phyloP scores from a whole-genome alignment of 1,140 invertebrate species.

The Elymnias hypermnestra region DNA sequence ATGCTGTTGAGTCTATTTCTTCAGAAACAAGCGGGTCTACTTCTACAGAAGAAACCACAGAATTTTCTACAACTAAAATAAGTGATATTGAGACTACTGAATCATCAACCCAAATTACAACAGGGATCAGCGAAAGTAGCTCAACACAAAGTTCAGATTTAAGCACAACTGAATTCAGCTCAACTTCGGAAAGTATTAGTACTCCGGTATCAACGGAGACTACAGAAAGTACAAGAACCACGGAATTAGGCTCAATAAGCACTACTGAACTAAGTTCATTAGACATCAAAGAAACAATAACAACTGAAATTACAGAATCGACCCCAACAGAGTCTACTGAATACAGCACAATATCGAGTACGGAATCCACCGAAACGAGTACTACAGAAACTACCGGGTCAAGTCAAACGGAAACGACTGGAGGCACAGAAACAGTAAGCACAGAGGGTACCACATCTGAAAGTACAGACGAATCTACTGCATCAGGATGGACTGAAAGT shows the following conservation, averaged over 20 bases:
- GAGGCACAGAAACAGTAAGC: neutral
- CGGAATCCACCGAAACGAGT: slow-evolving; percentile 3
- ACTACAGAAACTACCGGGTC: neutral
- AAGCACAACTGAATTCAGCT: slow-evolving; percentile 3
- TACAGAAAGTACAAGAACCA: slow-evolving; percentile 7
- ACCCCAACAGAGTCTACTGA: slow-evolving; percentile 3
- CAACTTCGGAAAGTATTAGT: too few species aligned
- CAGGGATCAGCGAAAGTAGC: too few species aligned
- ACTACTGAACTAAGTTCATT: slow-evolving; percentile 2
- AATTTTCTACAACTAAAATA: slow-evolving; percentile 9
- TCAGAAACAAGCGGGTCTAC: too few species aligned
- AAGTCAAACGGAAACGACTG: neutral
- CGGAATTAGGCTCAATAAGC: slow-evolving; percentile 8
- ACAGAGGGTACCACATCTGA: too few species aligned
- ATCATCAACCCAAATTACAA: too few species aligned
- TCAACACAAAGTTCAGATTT: slow-evolving; percentile 12
- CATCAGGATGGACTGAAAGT: neutral
- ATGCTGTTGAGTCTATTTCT: neutral
- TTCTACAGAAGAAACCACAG: too few species aligned
- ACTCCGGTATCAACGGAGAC: slow-evolving; percentile 16
- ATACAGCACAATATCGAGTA: slow-evolving; percentile 1
- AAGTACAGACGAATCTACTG: neutral
- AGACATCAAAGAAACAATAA: slow-evolving; percentile 6
- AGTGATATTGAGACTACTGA: slow-evolving; percentile 9
- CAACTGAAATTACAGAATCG: slow-evolving; percentile 6